A percentile compares a stretch with the other conserved stretches of the same genome.
Conservation (phyloP, 2,888 invertebrate species). For the Dasysyrphus albostriatus region DNA sequence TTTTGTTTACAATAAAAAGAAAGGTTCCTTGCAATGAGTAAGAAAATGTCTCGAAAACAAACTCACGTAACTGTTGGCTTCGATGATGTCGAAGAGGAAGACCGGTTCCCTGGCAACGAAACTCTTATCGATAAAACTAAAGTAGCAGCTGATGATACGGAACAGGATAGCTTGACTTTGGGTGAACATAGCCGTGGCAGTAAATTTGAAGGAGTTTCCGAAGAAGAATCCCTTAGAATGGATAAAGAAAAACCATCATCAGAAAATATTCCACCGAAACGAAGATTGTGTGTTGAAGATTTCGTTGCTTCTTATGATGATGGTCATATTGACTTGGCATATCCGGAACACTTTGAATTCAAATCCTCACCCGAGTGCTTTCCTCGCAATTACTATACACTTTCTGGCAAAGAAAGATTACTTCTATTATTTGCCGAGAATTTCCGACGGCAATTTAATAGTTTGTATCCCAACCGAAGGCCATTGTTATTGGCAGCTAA, state of each 20-base stretch:
- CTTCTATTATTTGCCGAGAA: conserved; percentile 91
- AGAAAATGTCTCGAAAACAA: conserved; percentile 25
- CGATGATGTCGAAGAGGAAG: not conserved
- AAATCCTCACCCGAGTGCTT: conserved; percentile 86
- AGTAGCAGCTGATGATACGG: not conserved
- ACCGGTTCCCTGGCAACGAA: not conserved
- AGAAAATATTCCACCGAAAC: conserved; percentile 6
- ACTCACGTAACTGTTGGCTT: not conserved
- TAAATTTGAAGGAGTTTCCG: not conserved
- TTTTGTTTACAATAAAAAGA: not conserved
- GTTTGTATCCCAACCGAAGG: conserved; percentile 86
- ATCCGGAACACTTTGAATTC: conserved; percentile 80
- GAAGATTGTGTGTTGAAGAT: conserved; percentile 68
- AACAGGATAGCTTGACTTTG: not conserved
- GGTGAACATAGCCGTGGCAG: not conserved
- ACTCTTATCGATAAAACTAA: conserved; percentile 39
- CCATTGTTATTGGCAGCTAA: conserved; percentile 89
- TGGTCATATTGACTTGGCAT: conserved; percentile 82
- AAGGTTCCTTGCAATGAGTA: not conserved
- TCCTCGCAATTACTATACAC: conserved; percentile 87
- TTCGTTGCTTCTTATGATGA: conserved; percentile 77
- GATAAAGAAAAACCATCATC: conserved; percentile 1
- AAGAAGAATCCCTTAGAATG: not conserved
- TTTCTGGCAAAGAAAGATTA: conserved; percentile 89
- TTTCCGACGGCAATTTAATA: conserved; percentile 89